Evolutionary conservation across 2,888 invertebrate species (phyloP), one percentile per base, ranked within the genome.

Genomic region (Hypena proboscidalis): DNA sequence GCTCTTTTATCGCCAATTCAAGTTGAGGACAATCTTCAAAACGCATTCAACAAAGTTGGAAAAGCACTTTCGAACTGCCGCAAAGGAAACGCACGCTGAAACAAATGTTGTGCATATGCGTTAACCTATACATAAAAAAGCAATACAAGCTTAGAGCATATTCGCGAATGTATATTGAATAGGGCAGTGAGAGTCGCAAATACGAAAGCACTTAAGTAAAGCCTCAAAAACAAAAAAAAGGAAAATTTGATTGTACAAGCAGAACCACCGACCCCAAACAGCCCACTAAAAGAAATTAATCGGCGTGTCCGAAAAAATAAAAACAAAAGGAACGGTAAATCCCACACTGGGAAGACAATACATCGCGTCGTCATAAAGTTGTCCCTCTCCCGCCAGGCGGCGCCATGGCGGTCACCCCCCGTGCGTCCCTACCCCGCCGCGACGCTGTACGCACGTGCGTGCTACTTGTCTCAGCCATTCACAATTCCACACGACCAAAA

Each of bases 311-410:
- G 62, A 85, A 81, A 64, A 83, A 83, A 83, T 79, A 76, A 85
- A 86, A 83, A 83, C 78, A 83, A 85, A 83, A 80, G 82, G 65
- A 79, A 81, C 77, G 74, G 81, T 85, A 82, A 83, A 85, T 85
- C 85, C 87, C 85, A 85, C 81, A 86, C 81, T 80, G 80, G 66
- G 80, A 82, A 86, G 87, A 86, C 84, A 86, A 83, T 87, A 84
- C 83, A 85, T 82, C 72, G 81, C 77, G 74, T 81, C 80, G 81
- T 81, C 84, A 87, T 89, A 85, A 87, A 85, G 82, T 79, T 78
- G 83, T 82, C 80, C 74, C 85, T 80, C 86, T 84, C 87, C 84
- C 86, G 82, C 86, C 75, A 80, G 79, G 85, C 83, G 88, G 87
- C 89, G 88, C 88, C 88, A 84, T 67, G 52, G 60, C 61, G 56